Evolutionary conservation across 2,113 vertebrate genomes (phyloP).

Genomic region (Rafetus swinhoei): DNA sequence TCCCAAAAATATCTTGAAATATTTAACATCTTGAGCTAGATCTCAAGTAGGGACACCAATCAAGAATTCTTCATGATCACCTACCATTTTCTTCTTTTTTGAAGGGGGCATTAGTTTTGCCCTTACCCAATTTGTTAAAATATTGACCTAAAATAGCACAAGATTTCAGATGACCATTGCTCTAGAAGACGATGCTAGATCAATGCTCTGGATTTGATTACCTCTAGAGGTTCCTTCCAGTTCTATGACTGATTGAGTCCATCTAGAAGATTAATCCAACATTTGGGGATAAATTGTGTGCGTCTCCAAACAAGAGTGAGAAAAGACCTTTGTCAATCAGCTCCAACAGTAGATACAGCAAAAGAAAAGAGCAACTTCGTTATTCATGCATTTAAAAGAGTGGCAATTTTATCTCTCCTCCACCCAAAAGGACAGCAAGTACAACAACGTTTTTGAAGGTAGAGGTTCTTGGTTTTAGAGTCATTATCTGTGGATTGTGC

Average conservation of each 20-base stretch:
- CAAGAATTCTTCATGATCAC: background rate
- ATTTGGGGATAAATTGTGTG: background rate
- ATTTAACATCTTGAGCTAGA: background rate
- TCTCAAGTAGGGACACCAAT: background rate
- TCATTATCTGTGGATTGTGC: background rate
- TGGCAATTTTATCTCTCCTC: background rate
- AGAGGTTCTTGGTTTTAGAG: background rate
- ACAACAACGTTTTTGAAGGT: background rate
- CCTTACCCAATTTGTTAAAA: background rate
- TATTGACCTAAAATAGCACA: background rate
- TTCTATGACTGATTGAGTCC: background rate
- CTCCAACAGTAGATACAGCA: too few relatives aligned
- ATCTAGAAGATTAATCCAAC: background rate
- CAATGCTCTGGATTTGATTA: too few relatives aligned
- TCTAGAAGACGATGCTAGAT: too few relatives aligned
- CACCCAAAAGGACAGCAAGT: background rate
- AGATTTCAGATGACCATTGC: background rate
- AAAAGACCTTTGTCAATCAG: background rate
- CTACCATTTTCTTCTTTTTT: background rate
- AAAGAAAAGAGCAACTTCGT: background rate
- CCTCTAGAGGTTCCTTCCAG: too few relatives aligned
- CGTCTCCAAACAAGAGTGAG: background rate
- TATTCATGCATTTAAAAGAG: background rate
- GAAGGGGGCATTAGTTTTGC: background rate
- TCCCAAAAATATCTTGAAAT: background rate